Evolutionary conservation across 2,113 vertebrate genomes (phyloP).

Genomic region (Pipra filicauda): DNA sequence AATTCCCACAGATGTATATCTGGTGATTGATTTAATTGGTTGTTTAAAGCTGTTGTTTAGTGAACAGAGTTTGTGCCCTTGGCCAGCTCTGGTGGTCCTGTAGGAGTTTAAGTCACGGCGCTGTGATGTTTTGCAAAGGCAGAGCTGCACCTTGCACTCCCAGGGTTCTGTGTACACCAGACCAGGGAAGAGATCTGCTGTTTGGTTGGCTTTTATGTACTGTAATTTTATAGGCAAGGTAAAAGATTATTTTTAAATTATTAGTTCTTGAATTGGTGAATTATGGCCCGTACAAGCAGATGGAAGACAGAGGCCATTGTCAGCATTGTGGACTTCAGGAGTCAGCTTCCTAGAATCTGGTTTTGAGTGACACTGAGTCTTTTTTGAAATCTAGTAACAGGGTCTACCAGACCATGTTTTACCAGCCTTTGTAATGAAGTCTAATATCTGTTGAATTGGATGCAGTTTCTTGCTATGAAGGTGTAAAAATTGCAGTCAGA

Average conservation of each 20-base stretch:
- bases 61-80: background rate
- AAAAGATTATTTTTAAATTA: background rate
- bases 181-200: background rate
- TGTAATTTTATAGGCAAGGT: background rate
- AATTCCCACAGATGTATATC: rapidly evolving
- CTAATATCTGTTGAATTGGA: background rate
- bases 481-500: background rate
- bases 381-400: background rate
- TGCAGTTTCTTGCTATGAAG: background rate
- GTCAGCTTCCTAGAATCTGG: background rate
- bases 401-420: background rate
- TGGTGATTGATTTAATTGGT: background rate
- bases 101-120: background rate
- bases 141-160: background rate
- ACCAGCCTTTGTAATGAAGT: background rate
- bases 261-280: background rate
- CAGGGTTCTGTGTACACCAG: background rate
- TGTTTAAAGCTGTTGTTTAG: background rate
- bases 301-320: background rate
- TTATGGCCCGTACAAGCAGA: rapidly evolving
- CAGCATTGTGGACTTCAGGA: background rate
- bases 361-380: background rate
- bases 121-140: background rate
- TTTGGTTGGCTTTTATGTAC: background rate
- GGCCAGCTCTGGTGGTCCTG: no score